Percentiles rank a stretch among this genome's conserved stretches.
Evolutionary conservation across 2,888 invertebrate genomes (phyloP).

Genomic region (Tiliacea aurago): DNA sequence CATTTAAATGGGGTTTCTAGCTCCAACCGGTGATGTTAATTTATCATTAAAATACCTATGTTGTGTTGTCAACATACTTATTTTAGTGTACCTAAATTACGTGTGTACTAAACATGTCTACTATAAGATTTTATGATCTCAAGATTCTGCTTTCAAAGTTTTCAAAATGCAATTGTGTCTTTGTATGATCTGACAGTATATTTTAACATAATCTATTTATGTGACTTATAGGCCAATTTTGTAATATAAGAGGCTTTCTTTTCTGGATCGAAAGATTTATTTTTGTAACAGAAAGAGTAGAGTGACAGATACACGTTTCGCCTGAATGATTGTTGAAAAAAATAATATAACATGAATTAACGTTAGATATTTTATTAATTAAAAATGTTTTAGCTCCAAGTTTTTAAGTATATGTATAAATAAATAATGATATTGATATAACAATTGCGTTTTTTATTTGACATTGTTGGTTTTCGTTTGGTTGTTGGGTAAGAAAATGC

Average conservation of each 20-base stretch:
- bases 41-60: not conserved
- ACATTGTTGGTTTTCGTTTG: no score
- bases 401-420: conserved; percentile 84
- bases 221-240: conserved; percentile 59
- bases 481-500: no score
- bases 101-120: not conserved
- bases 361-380: conserved; percentile 83
- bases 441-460: conserved; percentile 60
- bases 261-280: conserved; percentile 80
- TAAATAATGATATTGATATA: conserved; percentile 84
- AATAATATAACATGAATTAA: conserved; percentile 73
- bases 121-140: conserved; percentile 35
- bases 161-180: conserved; percentile 40
- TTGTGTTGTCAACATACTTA: not conserved
- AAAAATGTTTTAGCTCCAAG: conserved; percentile 87
- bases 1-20: not conserved
- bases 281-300: conserved; percentile 84
- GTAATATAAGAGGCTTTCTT: conserved; percentile 65
- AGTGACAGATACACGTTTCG: conserved; percentile 69
- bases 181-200: conserved; percentile 61
- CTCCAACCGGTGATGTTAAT: not conserved
- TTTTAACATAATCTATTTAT: conserved; percentile 49
- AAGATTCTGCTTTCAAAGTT: conserved; percentile 18
- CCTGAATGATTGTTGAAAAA: conserved; percentile 78
- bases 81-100: not conserved